Base-by-base conservation (phyloP, 2,888 invertebrate species). In the Spodoptera exigua region DNA sequence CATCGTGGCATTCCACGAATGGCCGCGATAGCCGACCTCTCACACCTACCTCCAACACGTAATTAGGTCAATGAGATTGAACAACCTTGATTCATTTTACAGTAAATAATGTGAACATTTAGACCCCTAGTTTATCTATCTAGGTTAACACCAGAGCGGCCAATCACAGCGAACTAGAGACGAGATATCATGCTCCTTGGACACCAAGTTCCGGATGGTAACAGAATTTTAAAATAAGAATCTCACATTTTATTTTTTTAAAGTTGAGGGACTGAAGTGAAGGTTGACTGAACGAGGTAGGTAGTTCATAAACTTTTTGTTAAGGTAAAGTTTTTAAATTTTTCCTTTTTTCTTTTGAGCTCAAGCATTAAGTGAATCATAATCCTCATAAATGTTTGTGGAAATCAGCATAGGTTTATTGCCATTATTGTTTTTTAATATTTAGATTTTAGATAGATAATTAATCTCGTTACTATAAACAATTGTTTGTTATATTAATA, bases 31-130 rank as follows among this genome's bases (percentile, higher is more conserved):
- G 7, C n/a, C 37, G 63, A 60, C 46, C 70, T 74, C 45, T 46
- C 1, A 58, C 57, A 70, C 57, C 51, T 68, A 64, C 59, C 57
- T 61, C 45, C 41, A 37, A 37, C 49, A 32, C 34, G 5, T 78
- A 89, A 86, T 88, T 87, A 72, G 91, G 92, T 92, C 92, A 92
- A 88, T 91, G 91, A 82, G 81, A 88, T 78, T 79, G 68, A 64
- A 79, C 76, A 87, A 80, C 92, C 92, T 92, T 92, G 92, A 78
- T 80, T 60, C 70, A 57, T 80, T 72, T 70, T 68, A 74, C 70
- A 74, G 82, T 82, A 80, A 85, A 84, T 83, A 85, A 73, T 76
- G 71, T 68, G 75, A 71, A 60, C 76, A 71, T 61, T 67, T 59
- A 83, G 84, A 83, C 83, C 82, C 79, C 80, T 77, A 78, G 74